A percentile compares a stretch with the other conserved stretches of the same genome.
These are phyloP conservation scores for Scarus forsteni DNA, from an alignment of 2,797 vertebrate species.

Conservation along the genomic window DNA sequence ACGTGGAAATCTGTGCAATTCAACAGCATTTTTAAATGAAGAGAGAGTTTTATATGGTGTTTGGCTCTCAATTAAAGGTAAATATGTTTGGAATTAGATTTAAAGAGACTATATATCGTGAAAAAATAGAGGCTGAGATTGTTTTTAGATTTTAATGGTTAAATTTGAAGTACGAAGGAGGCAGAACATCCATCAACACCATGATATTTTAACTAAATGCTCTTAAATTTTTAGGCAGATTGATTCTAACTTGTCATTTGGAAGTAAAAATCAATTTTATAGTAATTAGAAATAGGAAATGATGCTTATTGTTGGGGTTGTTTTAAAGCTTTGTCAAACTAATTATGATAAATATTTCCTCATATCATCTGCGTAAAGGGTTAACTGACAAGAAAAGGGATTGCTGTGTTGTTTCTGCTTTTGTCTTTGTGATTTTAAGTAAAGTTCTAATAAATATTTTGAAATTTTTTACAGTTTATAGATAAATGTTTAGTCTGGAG, in stretches of 20 bases:
- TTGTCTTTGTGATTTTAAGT: neutral
- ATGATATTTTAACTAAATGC: neutral
- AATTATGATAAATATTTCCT: no score
- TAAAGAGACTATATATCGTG: slow-evolving; percentile 6
- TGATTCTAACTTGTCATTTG: neutral
- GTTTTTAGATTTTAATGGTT: slow-evolving; percentile 6
- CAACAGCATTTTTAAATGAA: neutral
- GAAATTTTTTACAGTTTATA: no score
- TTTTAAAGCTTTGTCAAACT: neutral
- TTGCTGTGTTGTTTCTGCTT: no score
- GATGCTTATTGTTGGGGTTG: neutral
- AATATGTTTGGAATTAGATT: slow-evolving; percentile 13
- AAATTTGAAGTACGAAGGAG: neutral
- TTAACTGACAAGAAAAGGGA: no score
- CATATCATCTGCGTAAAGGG: no score
- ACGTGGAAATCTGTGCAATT: neutral
- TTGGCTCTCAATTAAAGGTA: slow-evolving; percentile 6
- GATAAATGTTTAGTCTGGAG: no score
- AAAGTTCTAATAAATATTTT: slow-evolving; percentile 26
- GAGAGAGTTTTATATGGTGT: neutral
- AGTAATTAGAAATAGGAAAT: no score
- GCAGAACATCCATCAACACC: neutral
- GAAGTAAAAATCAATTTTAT: neutral
- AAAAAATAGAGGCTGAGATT: neutral
- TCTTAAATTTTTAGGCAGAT: slow-evolving; percentile 3